Conservation (phyloP, 2,797 vertebrate species). For the Borostomias antarcticus region DNA sequence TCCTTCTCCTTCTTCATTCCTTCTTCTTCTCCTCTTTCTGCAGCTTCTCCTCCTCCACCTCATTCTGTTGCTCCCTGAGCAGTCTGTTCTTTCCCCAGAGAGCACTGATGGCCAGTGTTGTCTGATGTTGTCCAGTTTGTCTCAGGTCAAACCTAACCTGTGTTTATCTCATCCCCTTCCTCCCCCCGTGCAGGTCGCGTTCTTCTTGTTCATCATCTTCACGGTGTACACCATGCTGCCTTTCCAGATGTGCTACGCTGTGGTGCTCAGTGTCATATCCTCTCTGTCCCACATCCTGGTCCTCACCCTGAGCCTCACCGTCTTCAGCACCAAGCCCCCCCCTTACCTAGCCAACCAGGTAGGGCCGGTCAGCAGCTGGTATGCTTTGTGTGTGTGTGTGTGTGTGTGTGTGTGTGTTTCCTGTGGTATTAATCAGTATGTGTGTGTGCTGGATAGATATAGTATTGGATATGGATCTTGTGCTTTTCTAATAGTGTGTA, state of each 20-base stretch:
- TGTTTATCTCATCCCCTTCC: background rate
- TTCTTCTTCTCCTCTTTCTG: too few relatives aligned
- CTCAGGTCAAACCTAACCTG: too few relatives aligned
- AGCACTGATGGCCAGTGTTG: too few relatives aligned
- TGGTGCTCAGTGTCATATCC: constrained; percentile 81
- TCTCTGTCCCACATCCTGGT: constrained; percentile 86
- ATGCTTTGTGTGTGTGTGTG: background rate
- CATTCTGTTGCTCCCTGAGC: too few relatives aligned
- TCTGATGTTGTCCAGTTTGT: too few relatives aligned
- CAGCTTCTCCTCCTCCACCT: too few relatives aligned
- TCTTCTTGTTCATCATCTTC: constrained; percentile 95
- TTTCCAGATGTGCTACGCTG: constrained; percentile 84
- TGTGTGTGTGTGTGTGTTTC: background rate
- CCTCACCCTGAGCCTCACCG: constrained; percentile 68
- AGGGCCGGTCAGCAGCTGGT: constrained; percentile 11
- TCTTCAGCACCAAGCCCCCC: accelerated
- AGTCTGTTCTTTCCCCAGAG: too few relatives aligned
- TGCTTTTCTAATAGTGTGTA: too few relatives aligned
- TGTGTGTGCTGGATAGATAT: too few relatives aligned
- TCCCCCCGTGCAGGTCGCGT: constrained; percentile 83
- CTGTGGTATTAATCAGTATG: background rate
- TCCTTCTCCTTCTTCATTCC: too few relatives aligned
- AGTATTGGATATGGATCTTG: too few relatives aligned
- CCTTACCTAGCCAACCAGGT: constrained; percentile 76
- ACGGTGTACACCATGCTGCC: constrained; percentile 94